phyloP scores from a whole-genome alignment of 2,888 invertebrate species.

The Cacoxenus indagator region DNA sequence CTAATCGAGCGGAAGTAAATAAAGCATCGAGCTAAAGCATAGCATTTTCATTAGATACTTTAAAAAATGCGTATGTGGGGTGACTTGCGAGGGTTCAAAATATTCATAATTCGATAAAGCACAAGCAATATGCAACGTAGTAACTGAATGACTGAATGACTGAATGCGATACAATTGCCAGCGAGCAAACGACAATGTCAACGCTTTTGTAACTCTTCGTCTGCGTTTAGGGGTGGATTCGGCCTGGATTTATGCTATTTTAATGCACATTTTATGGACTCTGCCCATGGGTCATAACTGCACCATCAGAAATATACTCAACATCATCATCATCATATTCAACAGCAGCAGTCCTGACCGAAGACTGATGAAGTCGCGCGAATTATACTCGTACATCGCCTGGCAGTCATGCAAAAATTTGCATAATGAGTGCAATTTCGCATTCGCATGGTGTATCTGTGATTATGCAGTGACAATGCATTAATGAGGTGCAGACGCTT shows the following conservation, averaged over 20 bases:
- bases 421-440: constrained; percentile 7
- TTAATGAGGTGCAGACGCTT: background rate
- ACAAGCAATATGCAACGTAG: background rate
- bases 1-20: constrained; percentile 56
- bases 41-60: background rate
- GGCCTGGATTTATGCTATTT: constrained; percentile 1
- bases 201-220: background rate
- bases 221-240: background rate
- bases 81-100: background rate
- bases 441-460: too few species aligned
- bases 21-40: background rate
- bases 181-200: background rate
- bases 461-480: too few species aligned
- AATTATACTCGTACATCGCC: background rate
- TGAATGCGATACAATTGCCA: background rate
- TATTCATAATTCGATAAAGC: constrained; percentile 4
- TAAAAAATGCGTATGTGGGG: background rate
- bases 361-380: background rate
- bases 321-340: constrained; percentile 1
- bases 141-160: background rate
- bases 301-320: background rate
- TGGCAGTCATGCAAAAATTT: constrained; percentile 16
- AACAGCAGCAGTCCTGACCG: background rate
- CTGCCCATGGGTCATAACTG: constrained; percentile 4
- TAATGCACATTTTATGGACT: constrained; percentile 18